A percentile compares a stretch with the other conserved stretches of the same genome.
Conservation (phyloP, 2,113 vertebrate genomes). For the Agelaius phoeniceus region DNA sequence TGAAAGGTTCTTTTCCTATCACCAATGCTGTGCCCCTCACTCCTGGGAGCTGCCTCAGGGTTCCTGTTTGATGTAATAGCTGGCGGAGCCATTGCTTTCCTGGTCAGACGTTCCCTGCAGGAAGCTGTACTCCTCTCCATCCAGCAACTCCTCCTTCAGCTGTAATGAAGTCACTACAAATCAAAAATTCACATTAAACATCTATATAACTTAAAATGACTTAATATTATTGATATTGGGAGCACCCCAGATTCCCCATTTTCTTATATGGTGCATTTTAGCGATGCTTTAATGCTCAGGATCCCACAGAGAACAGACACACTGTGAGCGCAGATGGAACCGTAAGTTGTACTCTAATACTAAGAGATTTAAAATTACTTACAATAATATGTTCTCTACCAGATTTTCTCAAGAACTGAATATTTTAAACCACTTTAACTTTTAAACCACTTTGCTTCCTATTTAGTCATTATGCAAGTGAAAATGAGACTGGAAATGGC, state of each 20-base stretch:
- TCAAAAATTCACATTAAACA: neutral
- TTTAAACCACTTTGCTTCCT: neutral
- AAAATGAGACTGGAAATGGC: neutral
- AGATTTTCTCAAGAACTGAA: neutral
- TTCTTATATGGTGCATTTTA: neutral
- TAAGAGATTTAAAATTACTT: neutral
- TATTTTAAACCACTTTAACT: neutral
- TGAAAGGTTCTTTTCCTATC: slow-evolving; percentile 62
- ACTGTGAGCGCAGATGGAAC: neutral
- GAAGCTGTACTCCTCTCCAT: slow-evolving; percentile 91
- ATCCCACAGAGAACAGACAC: neutral
- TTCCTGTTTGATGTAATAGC: slow-evolving; percentile 97
- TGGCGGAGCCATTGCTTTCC: slow-evolving; percentile 95
- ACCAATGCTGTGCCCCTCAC: neutral
- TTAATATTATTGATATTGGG: neutral
- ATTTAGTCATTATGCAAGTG: neutral
- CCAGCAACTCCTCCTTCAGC: slow-evolving; percentile 90
- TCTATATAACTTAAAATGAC: neutral
- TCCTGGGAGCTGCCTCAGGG: slow-evolving; percentile 76
- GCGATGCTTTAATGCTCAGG: rapidly evolving
- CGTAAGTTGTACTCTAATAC: neutral
- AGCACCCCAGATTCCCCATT: neutral
- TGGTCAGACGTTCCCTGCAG: slow-evolving; percentile 94
- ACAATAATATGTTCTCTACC: neutral
- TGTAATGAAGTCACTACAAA: slow-evolving; percentile 86